Evolutionary conservation across 2,113 vertebrate genomes (phyloP).

Genomic region (Heterocephalus glaber): DNA sequence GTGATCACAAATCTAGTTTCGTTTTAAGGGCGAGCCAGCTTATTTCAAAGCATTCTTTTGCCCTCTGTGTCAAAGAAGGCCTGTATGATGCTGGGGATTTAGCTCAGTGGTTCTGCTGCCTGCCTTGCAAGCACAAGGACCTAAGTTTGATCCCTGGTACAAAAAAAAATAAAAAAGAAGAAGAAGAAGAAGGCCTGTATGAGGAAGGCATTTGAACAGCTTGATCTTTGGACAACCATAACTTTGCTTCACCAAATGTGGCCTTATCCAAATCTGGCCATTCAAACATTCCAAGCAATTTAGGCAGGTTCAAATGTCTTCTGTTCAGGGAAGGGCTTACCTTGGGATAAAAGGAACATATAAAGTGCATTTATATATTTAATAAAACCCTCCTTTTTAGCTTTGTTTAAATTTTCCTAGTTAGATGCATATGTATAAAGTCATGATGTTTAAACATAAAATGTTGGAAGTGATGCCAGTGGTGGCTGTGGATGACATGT

Average conservation of each 20-base stretch:
- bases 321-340: background rate
- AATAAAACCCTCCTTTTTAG: background rate
- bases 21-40: background rate
- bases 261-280: background rate
- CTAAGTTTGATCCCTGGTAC: no score
- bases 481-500: background rate
- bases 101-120: no score
- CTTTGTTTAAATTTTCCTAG: constrained; percentile 22
- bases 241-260: background rate
- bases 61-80: background rate
- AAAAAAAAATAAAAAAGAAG: no score
- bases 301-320: constrained; percentile 22
- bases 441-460: background rate
- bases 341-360: background rate
- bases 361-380: background rate
- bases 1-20: background rate
- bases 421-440: background rate
- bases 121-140: no score
- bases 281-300: constrained; percentile 14
- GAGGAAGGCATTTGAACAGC: background rate
- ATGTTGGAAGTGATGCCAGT: background rate
- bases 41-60: constrained; percentile 44
- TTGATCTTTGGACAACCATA: constrained; percentile 5
- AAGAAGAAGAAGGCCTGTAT: background rate
- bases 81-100: no score